Base-by-base conservation (phyloP, 2,888 invertebrate species). In the Microplitis deprimator region DNA sequence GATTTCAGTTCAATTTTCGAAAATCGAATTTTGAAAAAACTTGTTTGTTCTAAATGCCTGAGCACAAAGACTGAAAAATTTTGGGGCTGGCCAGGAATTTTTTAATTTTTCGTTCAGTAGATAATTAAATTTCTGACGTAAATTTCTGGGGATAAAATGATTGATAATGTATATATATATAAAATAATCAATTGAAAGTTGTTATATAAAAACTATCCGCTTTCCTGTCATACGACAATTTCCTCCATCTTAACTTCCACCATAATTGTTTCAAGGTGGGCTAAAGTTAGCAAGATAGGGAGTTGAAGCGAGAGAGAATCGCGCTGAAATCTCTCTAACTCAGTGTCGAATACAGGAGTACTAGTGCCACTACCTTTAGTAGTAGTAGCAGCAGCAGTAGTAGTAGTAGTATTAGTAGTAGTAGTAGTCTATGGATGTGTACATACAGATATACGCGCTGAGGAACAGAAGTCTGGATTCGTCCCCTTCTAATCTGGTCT, bases 401-500 rank as follows among this genome's bases (percentile, higher is more conserved):
- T 61, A 69, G 59, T 41, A 65, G 38, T 29, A 62, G 68, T 16
- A n/a, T n/a, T 8, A 10, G 67, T 29, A 68, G 73, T 61, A 69
- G 59, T 41, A 65, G 38, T 29, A 62, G 68, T 16, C 59, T 69
- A 64, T 64, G 69, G 71, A 69, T 60, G 50, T 62, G 74, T 68
- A 65, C 50, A 50, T 13, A 41, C 20, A 20, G 75, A 73, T 50
- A 68, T 40, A 68, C 60, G 75, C 16, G 70, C 69, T 72, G 75
- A 59, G 69, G 73, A 81, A n/a, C 40, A 41, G 60, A 76, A 73
- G 75, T 70, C 75, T 84, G 85, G 85, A 82, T 84, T 84, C 85
- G 84, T 85, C 83, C 86, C 86, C 85, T 87, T 89, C 88, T 89
- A 89, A 89, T 89, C 89, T 85, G 85, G 89, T 89, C 89, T 88